A percentile compares a stretch with the other conserved stretches of the same genome.
Conservation (phyloP, 2,797 vertebrate species). For the Lycodopsis pacificus region DNA sequence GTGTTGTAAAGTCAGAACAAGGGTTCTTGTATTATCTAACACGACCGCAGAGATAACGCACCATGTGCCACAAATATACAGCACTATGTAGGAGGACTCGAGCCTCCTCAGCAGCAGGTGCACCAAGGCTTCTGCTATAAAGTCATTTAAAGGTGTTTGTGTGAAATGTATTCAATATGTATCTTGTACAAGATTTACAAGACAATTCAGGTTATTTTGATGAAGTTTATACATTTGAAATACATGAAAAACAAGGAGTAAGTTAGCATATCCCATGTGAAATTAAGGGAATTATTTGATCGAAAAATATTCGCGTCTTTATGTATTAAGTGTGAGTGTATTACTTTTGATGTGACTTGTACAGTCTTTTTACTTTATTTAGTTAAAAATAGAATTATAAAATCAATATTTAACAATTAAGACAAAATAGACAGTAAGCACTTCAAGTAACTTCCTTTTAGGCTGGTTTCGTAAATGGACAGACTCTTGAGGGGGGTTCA, state of each 20-base stretch:
- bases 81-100: not conserved
- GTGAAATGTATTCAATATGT: not conserved
- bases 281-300: constrained; percentile 17
- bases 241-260: not conserved
- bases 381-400: not conserved
- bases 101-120: not conserved
- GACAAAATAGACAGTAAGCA: not conserved
- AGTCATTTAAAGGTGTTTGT: not conserved
- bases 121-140: not conserved
- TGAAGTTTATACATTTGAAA: not conserved
- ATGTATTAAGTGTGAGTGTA: not conserved
- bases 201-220: not conserved
- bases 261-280: constrained; percentile 10
- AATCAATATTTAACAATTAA: constrained; percentile 4
- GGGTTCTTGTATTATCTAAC: constrained; percentile 23
- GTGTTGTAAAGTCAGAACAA: constrained; percentile 10
- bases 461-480: not conserved
- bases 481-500: constrained; percentile 7
- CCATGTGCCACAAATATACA: constrained; percentile 18
- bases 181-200: not conserved
- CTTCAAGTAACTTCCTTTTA: not conserved
- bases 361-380: not conserved
- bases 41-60: constrained; percentile 4
- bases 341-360: not conserved
- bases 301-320: constrained; percentile 18